phyloP scores from a whole-genome alignment of 92 coral and sea anemone species.

The Phenganax subtilis region DNA sequence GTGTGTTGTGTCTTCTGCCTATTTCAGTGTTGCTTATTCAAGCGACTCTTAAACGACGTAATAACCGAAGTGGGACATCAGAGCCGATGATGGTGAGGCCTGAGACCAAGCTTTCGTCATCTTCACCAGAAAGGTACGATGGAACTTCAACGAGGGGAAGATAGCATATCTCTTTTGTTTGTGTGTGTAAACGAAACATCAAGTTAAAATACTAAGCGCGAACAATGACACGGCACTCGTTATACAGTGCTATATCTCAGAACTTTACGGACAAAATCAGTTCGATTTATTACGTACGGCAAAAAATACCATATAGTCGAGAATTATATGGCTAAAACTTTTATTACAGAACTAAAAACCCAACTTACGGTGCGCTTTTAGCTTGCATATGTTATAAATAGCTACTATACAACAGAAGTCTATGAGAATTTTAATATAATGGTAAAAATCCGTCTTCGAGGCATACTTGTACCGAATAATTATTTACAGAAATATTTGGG shows the following conservation, averaged over 20 bases:
- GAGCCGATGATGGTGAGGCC: slow-evolving; percentile 17
- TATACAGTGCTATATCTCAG: background rate
- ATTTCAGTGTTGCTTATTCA: slow-evolving; percentile 86
- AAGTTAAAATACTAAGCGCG: background rate
- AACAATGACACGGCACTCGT: background rate
- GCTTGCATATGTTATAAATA: too few relatives aligned
- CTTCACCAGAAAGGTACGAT: background rate
- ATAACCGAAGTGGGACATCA: slow-evolving; percentile 37
- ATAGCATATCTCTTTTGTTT: background rate
- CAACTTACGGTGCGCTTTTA: too few relatives aligned
- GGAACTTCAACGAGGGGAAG: background rate
- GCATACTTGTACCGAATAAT: background rate
- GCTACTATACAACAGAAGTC: background rate
- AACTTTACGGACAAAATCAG: background rate
- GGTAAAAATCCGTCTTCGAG: background rate
- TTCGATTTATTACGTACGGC: background rate
- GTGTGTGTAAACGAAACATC: slow-evolving; percentile 20
- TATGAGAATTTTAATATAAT: background rate
- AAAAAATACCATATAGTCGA: background rate
- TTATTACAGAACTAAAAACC: too few relatives aligned
- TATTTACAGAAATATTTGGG: background rate
- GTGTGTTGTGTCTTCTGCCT: slow-evolving; percentile 89
- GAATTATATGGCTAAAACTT: too few relatives aligned
- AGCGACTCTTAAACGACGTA: slow-evolving; percentile 70
- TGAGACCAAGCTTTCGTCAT: slow-evolving; percentile 1